A percentile compares a stretch with the other conserved stretches of the same genome.
These are phyloP conservation scores for Caiman crocodilus DNA, from an alignment of 2,797 vertebrate genomes.

Conservation along the genomic window DNA sequence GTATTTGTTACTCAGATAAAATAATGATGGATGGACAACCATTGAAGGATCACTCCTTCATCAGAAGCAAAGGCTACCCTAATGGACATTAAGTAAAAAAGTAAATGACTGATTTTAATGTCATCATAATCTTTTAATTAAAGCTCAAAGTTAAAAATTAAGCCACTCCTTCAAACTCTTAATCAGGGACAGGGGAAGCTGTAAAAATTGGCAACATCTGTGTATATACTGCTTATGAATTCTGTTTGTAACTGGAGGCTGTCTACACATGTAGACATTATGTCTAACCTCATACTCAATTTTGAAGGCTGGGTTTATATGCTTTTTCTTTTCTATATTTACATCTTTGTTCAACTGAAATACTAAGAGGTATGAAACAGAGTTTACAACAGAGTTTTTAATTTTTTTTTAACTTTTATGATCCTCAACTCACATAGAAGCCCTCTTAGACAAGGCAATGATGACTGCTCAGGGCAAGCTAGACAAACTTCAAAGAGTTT, in stretches of 20 bases:
- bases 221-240: neutral
- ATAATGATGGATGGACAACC: conserved; percentile 43
- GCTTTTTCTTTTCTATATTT: neutral
- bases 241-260: neutral
- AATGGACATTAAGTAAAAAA: conserved; percentile 43
- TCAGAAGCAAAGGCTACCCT: conserved; percentile 43
- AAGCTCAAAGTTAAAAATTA: conserved; percentile 47
- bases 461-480: neutral
- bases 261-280: neutral
- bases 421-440: neutral
- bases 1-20: conserved; percentile 55
- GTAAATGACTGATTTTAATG: conserved; percentile 61
- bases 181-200: conserved; percentile 3
- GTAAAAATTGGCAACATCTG: conserved; percentile 10
- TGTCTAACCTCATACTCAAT: neutral
- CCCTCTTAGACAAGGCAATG: neutral
- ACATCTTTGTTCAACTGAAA: neutral
- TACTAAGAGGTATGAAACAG: no score
- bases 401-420: neutral
- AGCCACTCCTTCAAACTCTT: conserved; percentile 38
- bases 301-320: neutral
- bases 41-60: conserved; percentile 35
- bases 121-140: conserved; percentile 58
- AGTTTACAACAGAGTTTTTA: no score
- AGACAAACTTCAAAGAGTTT: neutral